A percentile compares a stretch with the other conserved stretches of the same genome.
Evolutionary conservation across 1,140 invertebrate genomes (phyloP).

Genomic region (Zeugodacus cucurbitae): DNA sequence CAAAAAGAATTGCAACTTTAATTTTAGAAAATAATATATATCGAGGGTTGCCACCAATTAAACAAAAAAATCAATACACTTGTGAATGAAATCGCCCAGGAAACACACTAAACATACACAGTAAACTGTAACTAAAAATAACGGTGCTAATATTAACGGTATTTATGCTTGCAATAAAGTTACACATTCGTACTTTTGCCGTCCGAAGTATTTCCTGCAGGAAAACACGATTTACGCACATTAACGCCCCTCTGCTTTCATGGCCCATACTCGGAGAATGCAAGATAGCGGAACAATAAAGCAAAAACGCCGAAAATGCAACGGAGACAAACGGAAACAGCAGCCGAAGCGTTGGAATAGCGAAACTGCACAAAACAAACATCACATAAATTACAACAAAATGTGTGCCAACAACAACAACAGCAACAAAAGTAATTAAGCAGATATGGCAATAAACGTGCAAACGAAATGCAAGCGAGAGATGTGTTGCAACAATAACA

Average conservation of each 20-base stretch:
- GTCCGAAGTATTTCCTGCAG: neutral
- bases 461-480: neutral
- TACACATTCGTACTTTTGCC: neutral
- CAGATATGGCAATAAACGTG: neutral
- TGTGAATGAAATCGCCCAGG: too few relatives aligned
- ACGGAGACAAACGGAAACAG: neutral
- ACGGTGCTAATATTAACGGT: neutral
- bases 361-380: neutral
- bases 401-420: neutral
- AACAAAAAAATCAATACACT: too few relatives aligned
- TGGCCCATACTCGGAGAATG: neutral
- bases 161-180: neutral
- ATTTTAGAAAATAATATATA: too few relatives aligned
- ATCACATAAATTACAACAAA: constrained; percentile 22
- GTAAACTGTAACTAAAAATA: too few relatives aligned
- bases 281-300: neutral
- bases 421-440: neutral
- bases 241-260: neutral
- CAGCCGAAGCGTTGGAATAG: neutral
- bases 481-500: neutral
- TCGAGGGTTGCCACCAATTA: too few relatives aligned
- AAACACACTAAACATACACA: too few relatives aligned
- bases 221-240: neutral
- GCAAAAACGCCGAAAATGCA: neutral
- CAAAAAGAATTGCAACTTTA: too few relatives aligned